Conservation (phyloP, 2,113 vertebrate genomes). For the Petrocephalus microphthalmus region DNA sequence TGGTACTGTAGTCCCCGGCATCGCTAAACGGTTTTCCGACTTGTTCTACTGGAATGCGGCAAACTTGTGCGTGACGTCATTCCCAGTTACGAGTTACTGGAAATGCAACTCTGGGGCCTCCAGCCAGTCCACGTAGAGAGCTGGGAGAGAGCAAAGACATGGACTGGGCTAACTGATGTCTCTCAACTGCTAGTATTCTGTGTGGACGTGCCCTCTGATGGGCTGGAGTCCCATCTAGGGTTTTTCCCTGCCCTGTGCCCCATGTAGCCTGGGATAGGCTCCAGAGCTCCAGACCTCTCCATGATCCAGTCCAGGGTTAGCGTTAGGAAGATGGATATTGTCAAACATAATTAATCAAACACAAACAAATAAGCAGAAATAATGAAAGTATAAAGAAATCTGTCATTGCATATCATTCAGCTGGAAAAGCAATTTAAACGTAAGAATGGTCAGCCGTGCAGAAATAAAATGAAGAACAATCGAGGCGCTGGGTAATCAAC, state of each 20-base stretch:
- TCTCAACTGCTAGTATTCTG: not conserved
- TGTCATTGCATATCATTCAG: not conserved
- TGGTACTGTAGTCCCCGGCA: too few species aligned
- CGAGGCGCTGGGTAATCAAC: not conserved
- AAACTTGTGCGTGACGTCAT: too few species aligned
- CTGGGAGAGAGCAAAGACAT: not conserved
- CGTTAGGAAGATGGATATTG: conserved; percentile 5
- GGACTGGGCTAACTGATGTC: not conserved
- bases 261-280: not conserved
- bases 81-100: too few species aligned
- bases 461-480: not conserved
- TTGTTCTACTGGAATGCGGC: too few species aligned
- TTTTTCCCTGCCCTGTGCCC: not conserved
- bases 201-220: not conserved
- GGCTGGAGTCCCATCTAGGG: not conserved
- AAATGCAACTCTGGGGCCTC: not conserved
- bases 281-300: not conserved
- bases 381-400: not conserved
- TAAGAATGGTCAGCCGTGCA: not conserved
- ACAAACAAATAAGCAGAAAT: not conserved
- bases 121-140: too few species aligned
- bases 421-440: not conserved
- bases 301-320: not conserved
- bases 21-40: too few species aligned
- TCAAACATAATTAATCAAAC: not conserved